A percentile compares a stretch with the other conserved stretches of the same genome.
phyloP scores from a whole-genome alignment of 2,113 vertebrate genomes.

The Tenebrosternarchus preto region DNA sequence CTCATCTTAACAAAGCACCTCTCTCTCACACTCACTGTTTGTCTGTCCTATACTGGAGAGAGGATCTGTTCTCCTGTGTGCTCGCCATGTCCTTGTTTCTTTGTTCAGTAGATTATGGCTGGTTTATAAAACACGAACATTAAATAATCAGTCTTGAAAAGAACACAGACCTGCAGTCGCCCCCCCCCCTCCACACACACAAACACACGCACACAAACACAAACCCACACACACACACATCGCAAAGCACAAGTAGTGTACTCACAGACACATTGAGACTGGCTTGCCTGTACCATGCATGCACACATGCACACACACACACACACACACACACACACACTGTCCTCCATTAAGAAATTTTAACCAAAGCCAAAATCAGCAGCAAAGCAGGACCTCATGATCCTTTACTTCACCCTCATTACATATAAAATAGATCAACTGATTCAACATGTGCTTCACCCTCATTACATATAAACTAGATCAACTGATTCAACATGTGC shows the following conservation, averaged over 20 bases:
- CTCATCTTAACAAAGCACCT: slow-evolving; percentile 45
- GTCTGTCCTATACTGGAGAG: not conserved
- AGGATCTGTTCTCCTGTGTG: not conserved
- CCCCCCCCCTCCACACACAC: slow-evolving; percentile 58
- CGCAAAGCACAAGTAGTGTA: too few species aligned
- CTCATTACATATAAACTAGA: too few species aligned
- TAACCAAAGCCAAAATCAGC: not conserved
- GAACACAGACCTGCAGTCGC: slow-evolving; percentile 57
- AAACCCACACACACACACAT: too few species aligned
- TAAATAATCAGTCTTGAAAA: slow-evolving; percentile 71
- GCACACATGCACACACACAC: not conserved
- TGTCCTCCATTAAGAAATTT: too few species aligned
- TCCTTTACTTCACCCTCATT: not conserved
- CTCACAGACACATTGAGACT: not conserved
- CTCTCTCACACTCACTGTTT: not conserved
- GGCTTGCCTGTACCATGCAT: too few species aligned
- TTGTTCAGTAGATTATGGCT: slow-evolving; percentile 71
- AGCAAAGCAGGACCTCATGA: not conserved
- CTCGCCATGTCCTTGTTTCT: slow-evolving; percentile 73
- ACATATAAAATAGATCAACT: slow-evolving; percentile 8
- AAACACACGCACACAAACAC: not conserved
- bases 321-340: not conserved
- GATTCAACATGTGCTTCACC: too few species aligned
- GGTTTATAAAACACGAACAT: slow-evolving; percentile 74
- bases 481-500: not conserved